Percentiles rank a stretch among this genome's conserved stretches.
Evolutionary conservation across 2,888 invertebrate species (phyloP).

Genomic region (Mechanitis mazaeus): DNA sequence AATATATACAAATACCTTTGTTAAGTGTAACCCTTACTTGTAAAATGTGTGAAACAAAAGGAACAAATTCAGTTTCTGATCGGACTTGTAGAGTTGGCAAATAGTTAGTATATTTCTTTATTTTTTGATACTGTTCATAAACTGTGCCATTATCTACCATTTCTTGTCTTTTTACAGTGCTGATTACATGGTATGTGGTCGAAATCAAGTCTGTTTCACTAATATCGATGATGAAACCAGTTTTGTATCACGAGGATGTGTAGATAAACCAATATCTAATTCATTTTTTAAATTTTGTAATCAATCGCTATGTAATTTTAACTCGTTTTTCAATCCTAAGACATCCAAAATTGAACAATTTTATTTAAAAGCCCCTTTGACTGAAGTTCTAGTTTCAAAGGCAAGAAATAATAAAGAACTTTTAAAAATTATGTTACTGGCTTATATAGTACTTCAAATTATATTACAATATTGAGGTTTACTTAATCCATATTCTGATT

Average conservation of each 20-base stretch:
- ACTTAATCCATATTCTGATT: background rate
- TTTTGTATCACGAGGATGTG: conserved; percentile 53
- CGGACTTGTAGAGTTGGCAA: conserved; percentile 45
- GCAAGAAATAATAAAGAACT: background rate
- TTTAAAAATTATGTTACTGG: background rate
- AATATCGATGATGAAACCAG: conserved; percentile 44
- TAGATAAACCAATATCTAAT: conserved; percentile 45
- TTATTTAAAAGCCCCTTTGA: background rate
- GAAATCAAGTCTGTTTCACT: conserved; percentile 49
- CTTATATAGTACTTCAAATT: background rate
- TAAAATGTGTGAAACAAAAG: conserved; percentile 51
- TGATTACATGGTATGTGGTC: conserved; percentile 45
- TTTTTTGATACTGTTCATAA: background rate
- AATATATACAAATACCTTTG: conserved; percentile 40
- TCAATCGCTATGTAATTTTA: conserved; percentile 41
- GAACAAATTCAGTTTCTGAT: conserved; percentile 38
- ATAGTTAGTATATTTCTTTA: conserved; percentile 38
- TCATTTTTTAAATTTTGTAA: conserved; percentile 49
- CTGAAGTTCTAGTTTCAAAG: background rate
- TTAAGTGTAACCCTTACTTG: conserved; percentile 45
- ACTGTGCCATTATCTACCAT: conserved; percentile 8
- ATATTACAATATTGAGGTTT: background rate
- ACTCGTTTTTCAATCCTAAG: conserved; percentile 4
- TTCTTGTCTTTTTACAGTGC: conserved; percentile 40
- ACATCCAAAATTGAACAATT: background rate